phyloP scores from a whole-genome alignment of 2,888 invertebrate species.

The Calameuta pallipes region DNA sequence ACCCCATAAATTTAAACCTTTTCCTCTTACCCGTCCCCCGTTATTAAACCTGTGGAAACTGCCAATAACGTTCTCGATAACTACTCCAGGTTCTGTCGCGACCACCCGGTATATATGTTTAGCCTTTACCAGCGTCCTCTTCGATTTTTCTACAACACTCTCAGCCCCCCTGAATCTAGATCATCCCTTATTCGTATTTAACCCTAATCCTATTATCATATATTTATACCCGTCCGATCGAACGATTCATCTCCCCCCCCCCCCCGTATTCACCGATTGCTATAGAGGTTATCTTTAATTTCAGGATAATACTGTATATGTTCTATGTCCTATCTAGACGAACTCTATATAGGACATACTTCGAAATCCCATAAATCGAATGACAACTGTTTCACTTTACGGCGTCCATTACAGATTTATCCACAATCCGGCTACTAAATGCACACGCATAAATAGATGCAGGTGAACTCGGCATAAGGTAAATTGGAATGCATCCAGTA shows the following conservation, averaged over 20 bases:
- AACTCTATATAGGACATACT: neutral
- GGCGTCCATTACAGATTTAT: neutral
- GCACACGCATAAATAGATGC: neutral
- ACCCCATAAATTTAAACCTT: neutral
- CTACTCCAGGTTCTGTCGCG: conserved; percentile 52
- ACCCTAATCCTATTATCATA: neutral
- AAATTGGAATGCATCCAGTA: neutral
- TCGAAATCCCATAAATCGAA: neutral
- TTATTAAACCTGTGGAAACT: conserved; percentile 37
- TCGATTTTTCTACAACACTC: neutral
- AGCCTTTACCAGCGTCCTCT: neutral
- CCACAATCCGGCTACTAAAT: neutral
- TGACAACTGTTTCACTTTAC: neutral
- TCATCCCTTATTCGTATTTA: neutral
- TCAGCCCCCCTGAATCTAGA: neutral
- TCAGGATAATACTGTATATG: neutral
- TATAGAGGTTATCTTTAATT: neutral
- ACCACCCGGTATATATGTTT: conserved; percentile 23
- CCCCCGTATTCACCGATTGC: neutral
- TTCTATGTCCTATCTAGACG: neutral
- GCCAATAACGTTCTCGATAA: conserved; percentile 57
- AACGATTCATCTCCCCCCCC: neutral
- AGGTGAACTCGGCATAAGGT: neutral
- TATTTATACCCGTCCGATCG: neutral
- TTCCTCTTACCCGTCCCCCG: conserved; percentile 1